Conservation (phyloP, 2,113 vertebrate species). For the Piliocolobus tephrosceles region DNA sequence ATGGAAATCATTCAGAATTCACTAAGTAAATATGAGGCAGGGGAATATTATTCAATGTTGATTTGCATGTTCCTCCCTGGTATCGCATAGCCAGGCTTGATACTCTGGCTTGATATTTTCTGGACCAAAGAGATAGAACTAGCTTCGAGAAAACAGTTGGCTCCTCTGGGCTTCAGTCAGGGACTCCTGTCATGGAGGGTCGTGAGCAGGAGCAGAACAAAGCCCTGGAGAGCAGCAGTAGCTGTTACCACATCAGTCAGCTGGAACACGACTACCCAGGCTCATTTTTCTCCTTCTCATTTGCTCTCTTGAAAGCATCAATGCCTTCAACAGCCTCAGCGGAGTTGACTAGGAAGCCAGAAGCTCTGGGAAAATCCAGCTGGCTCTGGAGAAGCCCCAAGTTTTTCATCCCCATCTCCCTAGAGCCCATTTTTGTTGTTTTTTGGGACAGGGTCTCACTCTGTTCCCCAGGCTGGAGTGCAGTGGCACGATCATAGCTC, state of each 20-base stretch:
- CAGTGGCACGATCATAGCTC: too few species aligned
- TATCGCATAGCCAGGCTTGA: neutral
- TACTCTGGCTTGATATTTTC: neutral
- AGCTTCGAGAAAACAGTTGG: neutral
- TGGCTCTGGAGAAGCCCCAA: neutral
- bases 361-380: neutral
- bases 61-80: neutral
- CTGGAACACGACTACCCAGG: neutral
- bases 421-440: neutral
- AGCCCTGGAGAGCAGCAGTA: neutral
- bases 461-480: too few species aligned
- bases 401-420: neutral
- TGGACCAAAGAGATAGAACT: neutral
- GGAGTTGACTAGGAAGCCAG: neutral
- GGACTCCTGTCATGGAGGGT: neutral
- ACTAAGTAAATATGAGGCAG: neutral
- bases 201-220: neutral
- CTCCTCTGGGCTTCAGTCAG: neutral
- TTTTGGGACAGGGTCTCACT: too few species aligned
- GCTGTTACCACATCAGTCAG: neutral
- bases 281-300: conserved; percentile 29
- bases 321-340: neutral
- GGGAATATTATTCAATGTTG: neutral
- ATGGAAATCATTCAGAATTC: neutral
- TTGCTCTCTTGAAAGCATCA: conserved; percentile 39